phyloP scores from a whole-genome alignment of 2,113 vertebrate species.

The Thalassarche chlororhynchos region DNA sequence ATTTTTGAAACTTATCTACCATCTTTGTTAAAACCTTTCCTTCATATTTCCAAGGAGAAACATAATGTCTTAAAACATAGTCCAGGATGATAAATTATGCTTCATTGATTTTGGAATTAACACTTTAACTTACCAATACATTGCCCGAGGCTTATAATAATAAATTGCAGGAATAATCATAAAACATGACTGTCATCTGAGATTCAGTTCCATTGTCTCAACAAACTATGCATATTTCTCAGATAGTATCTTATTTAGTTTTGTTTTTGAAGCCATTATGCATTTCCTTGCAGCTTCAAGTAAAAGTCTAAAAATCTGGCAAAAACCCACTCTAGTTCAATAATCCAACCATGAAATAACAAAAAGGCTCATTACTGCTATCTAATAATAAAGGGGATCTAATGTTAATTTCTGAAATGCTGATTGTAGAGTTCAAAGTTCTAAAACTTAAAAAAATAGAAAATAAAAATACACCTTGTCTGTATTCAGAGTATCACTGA shows the following conservation, averaged over 20 bases:
- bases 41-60: not conserved
- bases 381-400: not conserved
- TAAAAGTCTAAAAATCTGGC: not conserved
- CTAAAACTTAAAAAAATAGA: not conserved
- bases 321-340: not conserved
- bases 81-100: not conserved
- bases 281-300: constrained; percentile 1
- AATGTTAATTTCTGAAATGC: not conserved
- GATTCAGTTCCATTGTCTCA: not conserved
- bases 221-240: not conserved
- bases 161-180: not conserved
- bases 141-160: not conserved
- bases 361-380: not conserved
- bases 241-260: not conserved
- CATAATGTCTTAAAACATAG: not conserved
- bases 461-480: not conserved
- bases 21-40: not conserved
- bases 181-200: not conserved
- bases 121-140: not conserved
- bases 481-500: not conserved
- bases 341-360: not conserved
- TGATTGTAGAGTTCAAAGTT: not conserved
- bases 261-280: not conserved
- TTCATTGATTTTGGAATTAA: not conserved
- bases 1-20: not conserved